These are phyloP conservation scores for Molossus alvarezi DNA, from an alignment of 2,797 vertebrate species.

Conservation along the genomic window DNA sequence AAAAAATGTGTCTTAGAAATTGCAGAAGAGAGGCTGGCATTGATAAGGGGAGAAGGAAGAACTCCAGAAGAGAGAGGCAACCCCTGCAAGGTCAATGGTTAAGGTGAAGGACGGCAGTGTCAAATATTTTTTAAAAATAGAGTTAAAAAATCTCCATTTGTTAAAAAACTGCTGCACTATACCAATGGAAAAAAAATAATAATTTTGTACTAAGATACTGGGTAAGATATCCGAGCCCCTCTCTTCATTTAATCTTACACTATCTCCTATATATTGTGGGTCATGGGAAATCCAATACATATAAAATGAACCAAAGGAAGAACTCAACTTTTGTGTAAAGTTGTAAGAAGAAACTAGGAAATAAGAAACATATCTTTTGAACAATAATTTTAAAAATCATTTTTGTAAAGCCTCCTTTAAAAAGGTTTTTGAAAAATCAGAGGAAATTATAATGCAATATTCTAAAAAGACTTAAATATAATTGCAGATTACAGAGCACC, in stretches of 20 bases:
- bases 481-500: neutral
- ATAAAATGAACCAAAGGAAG: neutral
- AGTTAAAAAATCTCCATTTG: neutral
- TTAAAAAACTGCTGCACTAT: neutral
- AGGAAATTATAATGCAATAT: neutral
- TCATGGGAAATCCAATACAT: neutral
- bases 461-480: neutral
- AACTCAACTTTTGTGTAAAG: neutral
- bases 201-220: neutral
- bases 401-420: neutral
- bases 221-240: neutral
- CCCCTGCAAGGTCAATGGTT: neutral
- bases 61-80: neutral
- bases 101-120: neutral
- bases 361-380: slow-evolving; percentile 16
- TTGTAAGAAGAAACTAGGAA: neutral
- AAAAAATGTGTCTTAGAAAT: neutral
- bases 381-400: neutral
- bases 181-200: neutral
- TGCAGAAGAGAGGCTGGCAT: neutral
- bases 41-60: neutral
- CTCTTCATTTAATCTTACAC: neutral
- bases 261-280: neutral
- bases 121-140: neutral
- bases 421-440: neutral